Conservation (phyloP, 2,888 invertebrate species). For the Pimpla rufipes region DNA sequence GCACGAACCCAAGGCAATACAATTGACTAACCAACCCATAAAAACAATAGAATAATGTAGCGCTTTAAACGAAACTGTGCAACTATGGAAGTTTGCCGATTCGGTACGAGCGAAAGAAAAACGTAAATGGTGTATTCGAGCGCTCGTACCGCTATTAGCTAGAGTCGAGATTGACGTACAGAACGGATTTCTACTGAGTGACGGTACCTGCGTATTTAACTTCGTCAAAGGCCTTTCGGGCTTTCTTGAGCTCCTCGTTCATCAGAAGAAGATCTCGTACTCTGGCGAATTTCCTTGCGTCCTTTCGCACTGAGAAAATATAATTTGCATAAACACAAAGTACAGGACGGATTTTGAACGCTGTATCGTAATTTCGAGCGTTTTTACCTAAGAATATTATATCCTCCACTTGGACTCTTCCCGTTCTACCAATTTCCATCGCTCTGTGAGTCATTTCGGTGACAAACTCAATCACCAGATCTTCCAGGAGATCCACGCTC, state of each 20-base stretch:
- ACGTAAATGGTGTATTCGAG: conserved; percentile 49
- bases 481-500: conserved; percentile 98
- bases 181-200: conserved; percentile 77
- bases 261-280: conserved; percentile 98
- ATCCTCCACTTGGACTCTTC: conserved; percentile 98
- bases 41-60: conserved; percentile 21
- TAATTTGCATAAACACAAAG: not conserved
- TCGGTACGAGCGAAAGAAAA: conserved; percentile 30
- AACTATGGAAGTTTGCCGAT: conserved; percentile 22
- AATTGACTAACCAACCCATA: conserved; percentile 28
- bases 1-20: conserved; percentile 47
- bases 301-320: conserved; percentile 94
- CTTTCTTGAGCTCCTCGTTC: conserved; percentile 99
- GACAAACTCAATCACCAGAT: conserved; percentile 98
- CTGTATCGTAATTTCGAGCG: not conserved
- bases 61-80: conserved; percentile 28
- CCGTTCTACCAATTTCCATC: conserved; percentile 98
- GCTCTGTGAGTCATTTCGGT: conserved; percentile 97
- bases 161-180: conserved; percentile 48
- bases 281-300: conserved; percentile 97
- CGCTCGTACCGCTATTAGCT: conserved; percentile 56
- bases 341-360: not conserved
- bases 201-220: conserved; percentile 96
- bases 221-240: conserved; percentile 99
- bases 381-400: conserved; percentile 90